Base-by-base conservation (phyloP, 2,888 invertebrate species). In the Lepidocyrtoides sp. region DNA sequence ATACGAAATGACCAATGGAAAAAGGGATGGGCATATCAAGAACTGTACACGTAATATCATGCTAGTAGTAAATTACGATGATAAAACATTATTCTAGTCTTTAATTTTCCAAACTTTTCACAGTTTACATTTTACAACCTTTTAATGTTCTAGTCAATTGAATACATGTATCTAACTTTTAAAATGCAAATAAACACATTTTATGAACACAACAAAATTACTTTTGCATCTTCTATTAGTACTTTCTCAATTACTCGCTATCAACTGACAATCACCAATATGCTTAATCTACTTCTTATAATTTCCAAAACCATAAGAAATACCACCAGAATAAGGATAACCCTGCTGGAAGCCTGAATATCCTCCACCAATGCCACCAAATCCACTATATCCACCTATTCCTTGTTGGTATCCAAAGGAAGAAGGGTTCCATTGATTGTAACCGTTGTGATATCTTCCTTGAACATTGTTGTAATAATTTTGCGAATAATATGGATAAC, bases 11-110 rank as follows among this genome's bases (percentile, higher is more conserved):
- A n/a, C n/a, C 89, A 89, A 26, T 36, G 79, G 54, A 84, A 48
- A 1, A 92, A 92, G 29, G 92, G 92, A 26, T 96, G 95, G 95
- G 92, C 92, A 1, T 93, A 79, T 69, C 85, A 91, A 54, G 95
- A 95, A 88, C 79, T 93, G 7, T 93, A 93, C 48, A 92, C 91
- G 3, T 93, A 87, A 85, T 51, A n/a, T n/a, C n/a, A n/a, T n/a
- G n/a, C n/a, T n/a, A n/a, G n/a, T n/a, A n/a, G n/a, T n/a, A n/a
- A n/a, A n/a, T n/a, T n/a, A n/a, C n/a, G n/a, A n/a, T n/a, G n/a
- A n/a, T n/a, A n/a, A n/a, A n/a, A n/a, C n/a, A n/a, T n/a, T n/a
- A n/a, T n/a, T n/a, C n/a, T n/a, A n/a, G n/a, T n/a, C n/a, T n/a
- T n/a, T n/a, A n/a, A n/a, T n/a, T n/a, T n/a, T n/a, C n/a, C n/a